Evolutionary conservation across 2,888 invertebrate genomes (phyloP), one percentile per base, ranked within the genome.

Genomic region (Chalcis sispes): DNA sequence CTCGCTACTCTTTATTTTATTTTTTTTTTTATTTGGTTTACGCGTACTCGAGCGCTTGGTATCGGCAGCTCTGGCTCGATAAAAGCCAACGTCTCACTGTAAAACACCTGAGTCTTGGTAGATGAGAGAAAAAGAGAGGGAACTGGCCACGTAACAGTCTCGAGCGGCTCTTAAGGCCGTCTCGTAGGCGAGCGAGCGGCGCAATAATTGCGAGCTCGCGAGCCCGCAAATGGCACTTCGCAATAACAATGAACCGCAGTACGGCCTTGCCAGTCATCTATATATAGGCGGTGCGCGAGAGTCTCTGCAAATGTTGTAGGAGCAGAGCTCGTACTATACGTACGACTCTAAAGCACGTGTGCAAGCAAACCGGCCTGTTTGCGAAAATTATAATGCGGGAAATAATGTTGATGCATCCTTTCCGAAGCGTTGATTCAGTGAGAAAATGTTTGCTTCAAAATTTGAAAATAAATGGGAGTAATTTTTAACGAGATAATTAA

Each of bases 251-350:
- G 69, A 73, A 70, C 65, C 73, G 52, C 77, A 64, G 48, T 40
- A 58, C 64, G 73, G 77, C 80, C 82, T 79, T 80, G 82, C 65
- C 46, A 50, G 56, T 67, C 52, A 56, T 18, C 29, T n/a, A n/a
- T n/a, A n/a, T n/a, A n/a, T n/a, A 42, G 61, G 42, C 61, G 25
- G 29, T n/a, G 36, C 52, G 18, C 10, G 46, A 8, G 27, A 2
- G 65, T 3, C 32, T 8, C 50, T n/a, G n/a, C n/a, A n/a, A n/a
- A n/a, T n/a, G n/a, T n/a, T n/a, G n/a, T n/a, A n/a, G 32, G 15
- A 5, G 40, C 27, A 65, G 10, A 36, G 36, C 42, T 42, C 64
- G 27, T 27, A 20, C 40, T 46, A 2, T 46, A 46, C 13, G 13
- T 46, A 46, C 48, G 42, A n/a, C 15, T 48, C 48, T 3, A n/a